Evolutionary conservation across 2,113 vertebrate genomes (phyloP).

Genomic region (Apeltes quadracus): DNA sequence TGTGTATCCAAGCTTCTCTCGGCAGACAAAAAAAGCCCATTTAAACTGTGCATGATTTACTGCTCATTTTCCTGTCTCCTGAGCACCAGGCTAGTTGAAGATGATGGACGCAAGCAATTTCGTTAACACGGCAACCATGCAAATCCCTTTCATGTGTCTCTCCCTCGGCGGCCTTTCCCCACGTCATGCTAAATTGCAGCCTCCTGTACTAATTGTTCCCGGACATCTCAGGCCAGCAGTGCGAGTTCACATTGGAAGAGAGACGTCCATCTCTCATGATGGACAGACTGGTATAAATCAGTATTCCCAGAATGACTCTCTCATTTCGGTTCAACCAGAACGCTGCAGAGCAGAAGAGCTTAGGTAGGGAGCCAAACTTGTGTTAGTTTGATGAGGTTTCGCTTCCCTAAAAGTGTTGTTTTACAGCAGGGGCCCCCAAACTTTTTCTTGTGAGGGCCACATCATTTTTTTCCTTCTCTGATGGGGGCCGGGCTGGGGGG

Average conservation of each 20-base stretch:
- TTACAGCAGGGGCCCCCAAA: too few relatives aligned
- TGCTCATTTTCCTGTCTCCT: conserved; percentile 56
- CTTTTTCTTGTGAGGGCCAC: too few relatives aligned
- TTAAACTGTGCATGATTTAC: conserved; percentile 69
- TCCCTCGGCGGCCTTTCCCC: conserved; percentile 50
- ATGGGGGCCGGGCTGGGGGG: too few relatives aligned
- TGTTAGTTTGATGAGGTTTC: not conserved
- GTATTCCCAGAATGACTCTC: conserved; percentile 38
- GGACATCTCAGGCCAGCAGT: conserved; percentile 60
- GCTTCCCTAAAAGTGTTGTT: not conserved
- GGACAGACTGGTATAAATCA: conserved; percentile 49
- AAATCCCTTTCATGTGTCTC: conserved; percentile 61
- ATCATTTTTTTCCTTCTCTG: too few relatives aligned
- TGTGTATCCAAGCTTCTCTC: conserved; percentile 23
- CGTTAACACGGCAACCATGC: conserved; percentile 61
- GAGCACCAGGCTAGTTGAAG: conserved; percentile 58
- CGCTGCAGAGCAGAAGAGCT: not conserved
- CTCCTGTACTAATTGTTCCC: conserved; percentile 70
- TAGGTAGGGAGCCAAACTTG: not conserved
- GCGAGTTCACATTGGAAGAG: conserved; percentile 63
- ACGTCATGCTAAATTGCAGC: conserved; percentile 61
- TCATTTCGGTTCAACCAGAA: conserved; percentile 24
- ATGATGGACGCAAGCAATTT: conserved; percentile 76
- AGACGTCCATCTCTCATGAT: conserved; percentile 61
- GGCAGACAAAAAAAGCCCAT: conserved; percentile 45